phyloP scores from a whole-genome alignment of 2,113 vertebrate genomes.

The Columbina picui region DNA sequence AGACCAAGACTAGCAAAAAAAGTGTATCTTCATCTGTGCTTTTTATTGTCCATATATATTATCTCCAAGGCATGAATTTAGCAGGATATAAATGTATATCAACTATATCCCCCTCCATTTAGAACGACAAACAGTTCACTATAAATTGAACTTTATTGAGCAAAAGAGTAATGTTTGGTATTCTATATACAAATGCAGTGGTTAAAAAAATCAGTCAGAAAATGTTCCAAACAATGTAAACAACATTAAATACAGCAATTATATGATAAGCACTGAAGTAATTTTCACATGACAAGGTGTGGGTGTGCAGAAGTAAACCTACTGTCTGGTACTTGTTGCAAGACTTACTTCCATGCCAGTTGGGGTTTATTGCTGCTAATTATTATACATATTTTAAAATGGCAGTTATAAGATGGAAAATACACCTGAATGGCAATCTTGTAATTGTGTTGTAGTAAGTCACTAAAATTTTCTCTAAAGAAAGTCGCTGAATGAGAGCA shows the following conservation, averaged over 20 bases:
- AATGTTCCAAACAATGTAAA: slow-evolving; percentile 65
- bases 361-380: slow-evolving; percentile 62
- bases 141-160: slow-evolving; percentile 39
- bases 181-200: slow-evolving; percentile 17
- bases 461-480: slow-evolving; percentile 38
- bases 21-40: background rate
- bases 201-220: slow-evolving; percentile 46
- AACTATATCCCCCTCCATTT: background rate
- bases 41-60: background rate
- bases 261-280: slow-evolving; percentile 61
- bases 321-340: slow-evolving; percentile 45
- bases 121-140: background rate
- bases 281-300: slow-evolving; percentile 62
- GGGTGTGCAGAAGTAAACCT: slow-evolving; percentile 60
- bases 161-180: background rate
- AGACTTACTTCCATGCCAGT: slow-evolving; percentile 62
- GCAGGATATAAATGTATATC: background rate
- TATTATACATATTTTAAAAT: slow-evolving; percentile 70
- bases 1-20: background rate
- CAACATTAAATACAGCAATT: slow-evolving; percentile 67
- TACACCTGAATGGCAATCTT: slow-evolving; percentile 25
- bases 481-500: background rate
- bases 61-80: background rate
- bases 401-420: slow-evolving; percentile 51
- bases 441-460: slow-evolving; percentile 15